Conservation (phyloP, 1,140 invertebrate genomes). For the Daktulosphaira vitifoliae region DNA sequence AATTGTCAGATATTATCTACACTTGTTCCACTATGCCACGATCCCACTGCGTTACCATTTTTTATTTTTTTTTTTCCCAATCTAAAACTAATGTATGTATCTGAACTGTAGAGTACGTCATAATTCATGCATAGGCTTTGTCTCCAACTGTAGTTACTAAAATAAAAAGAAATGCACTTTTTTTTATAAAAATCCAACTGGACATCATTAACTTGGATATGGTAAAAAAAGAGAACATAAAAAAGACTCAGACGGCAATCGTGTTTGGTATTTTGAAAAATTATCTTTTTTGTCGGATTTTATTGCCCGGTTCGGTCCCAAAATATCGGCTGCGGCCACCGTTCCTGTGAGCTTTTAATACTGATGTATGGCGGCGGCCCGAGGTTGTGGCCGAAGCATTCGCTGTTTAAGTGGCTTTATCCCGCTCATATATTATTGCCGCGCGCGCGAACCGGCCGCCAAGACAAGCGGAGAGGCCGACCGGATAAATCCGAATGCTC, state of each 20-base stretch:
- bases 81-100: too few relatives aligned
- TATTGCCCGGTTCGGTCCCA: neutral
- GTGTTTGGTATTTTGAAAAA: neutral
- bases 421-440: neutral
- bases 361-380: constrained; percentile 18
- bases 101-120: too few relatives aligned
- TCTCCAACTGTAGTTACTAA: too few relatives aligned
- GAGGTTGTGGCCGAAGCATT: neutral
- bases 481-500: constrained; percentile 18
- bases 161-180: too few relatives aligned
- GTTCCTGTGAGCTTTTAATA: constrained; percentile 23
- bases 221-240: neutral
- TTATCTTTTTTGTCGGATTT: neutral
- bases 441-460: neutral
- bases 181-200: too few relatives aligned
- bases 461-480: too few relatives aligned
- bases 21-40: too few relatives aligned
- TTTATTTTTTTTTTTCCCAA: too few relatives aligned
- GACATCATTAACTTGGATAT: too few relatives aligned
- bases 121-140: too few relatives aligned
- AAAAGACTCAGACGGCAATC: neutral
- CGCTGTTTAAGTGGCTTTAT: constrained; percentile 16
- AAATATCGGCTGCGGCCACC: neutral
- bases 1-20: too few relatives aligned
- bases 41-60: too few relatives aligned